Evolutionary conservation across 2,888 invertebrate species (phyloP).

Genomic region (Eupithecia vulgata): DNA sequence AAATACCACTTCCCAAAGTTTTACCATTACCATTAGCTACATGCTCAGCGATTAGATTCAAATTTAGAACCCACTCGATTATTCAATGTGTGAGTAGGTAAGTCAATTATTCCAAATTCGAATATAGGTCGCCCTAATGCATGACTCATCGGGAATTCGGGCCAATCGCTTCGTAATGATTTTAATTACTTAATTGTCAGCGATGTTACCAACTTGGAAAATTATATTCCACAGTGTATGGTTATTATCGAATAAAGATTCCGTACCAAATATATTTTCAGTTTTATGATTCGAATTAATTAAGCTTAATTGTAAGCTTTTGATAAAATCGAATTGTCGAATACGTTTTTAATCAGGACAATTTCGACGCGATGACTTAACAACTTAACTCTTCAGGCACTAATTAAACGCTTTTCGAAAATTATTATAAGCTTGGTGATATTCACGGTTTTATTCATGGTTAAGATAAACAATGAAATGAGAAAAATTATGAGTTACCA

Average conservation of each 20-base stretch:
- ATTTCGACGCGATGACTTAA: constrained; percentile 12
- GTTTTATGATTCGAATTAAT: constrained; percentile 13
- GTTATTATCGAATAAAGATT: constrained; percentile 1
- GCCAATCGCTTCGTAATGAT: constrained; percentile 13
- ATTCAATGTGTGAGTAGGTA: constrained; percentile 15
- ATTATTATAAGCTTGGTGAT: neutral
- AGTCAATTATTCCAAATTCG: constrained; percentile 18
- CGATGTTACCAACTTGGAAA: constrained; percentile 8
- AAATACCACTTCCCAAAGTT: constrained; percentile 8
- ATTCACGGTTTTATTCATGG: neutral
- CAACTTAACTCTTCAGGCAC: constrained; percentile 20
- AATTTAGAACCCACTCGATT: constrained; percentile 9
- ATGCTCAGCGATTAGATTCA: constrained; percentile 8
- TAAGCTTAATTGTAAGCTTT: constrained; percentile 13
- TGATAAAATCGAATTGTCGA: constrained; percentile 16
- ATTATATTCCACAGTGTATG: constrained; percentile 3
- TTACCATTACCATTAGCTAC: constrained; percentile 1
- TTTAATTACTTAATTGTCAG: constrained; percentile 18
- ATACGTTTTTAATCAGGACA: constrained; percentile 16
- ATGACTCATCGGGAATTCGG: constrained; percentile 16
- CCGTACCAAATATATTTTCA: neutral
- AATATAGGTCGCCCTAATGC: constrained; percentile 21
- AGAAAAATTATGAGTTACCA: too few species aligned
- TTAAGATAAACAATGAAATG: too few species aligned
- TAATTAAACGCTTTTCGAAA: constrained; percentile 18